A percentile compares a stretch with the other conserved stretches of the same genome.
These are phyloP conservation scores for Herpetotheres cachinnans DNA, from an alignment of 2,113 vertebrate species.

Conservation along the genomic window DNA sequence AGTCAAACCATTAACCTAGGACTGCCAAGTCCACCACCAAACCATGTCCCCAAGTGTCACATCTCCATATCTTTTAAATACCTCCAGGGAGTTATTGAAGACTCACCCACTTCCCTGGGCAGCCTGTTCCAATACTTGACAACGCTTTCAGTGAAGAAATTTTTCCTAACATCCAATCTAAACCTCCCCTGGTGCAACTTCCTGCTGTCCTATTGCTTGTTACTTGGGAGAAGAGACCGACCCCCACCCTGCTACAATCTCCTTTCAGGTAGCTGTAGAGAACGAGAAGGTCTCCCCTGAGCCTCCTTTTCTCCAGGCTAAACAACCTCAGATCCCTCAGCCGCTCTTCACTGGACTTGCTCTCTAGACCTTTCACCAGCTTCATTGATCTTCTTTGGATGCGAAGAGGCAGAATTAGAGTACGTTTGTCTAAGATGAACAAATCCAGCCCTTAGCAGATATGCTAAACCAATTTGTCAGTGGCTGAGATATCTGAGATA, in stretches of 20 bases:
- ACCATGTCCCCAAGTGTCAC: neutral
- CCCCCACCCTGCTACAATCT: too few species aligned
- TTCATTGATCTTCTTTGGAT: neutral
- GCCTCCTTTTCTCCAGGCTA: too few species aligned
- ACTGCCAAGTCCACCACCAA: neutral
- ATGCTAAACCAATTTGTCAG: neutral
- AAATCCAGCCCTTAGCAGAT: neutral
- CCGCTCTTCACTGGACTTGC: too few species aligned
- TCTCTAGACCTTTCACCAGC: too few species aligned
- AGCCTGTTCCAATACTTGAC: neutral
- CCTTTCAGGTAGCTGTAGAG: too few species aligned
- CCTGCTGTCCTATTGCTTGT: too few species aligned
- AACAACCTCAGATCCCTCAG: too few species aligned
- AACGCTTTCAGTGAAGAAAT: too few species aligned
- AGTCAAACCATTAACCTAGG: neutral
- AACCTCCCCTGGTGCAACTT: too few species aligned
- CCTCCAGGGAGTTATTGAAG: neutral
- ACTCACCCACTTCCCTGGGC: neutral
- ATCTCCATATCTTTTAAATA: accelerated
- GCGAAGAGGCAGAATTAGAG: neutral
- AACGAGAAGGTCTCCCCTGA: too few species aligned
- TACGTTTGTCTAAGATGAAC: neutral
- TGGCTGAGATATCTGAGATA: neutral
- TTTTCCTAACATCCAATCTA: too few species aligned
- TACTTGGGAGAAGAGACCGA: too few species aligned